These are phyloP conservation scores for Hiodon tergisus DNA, from an alignment of 2,113 vertebrate species.

Conservation along the genomic window DNA sequence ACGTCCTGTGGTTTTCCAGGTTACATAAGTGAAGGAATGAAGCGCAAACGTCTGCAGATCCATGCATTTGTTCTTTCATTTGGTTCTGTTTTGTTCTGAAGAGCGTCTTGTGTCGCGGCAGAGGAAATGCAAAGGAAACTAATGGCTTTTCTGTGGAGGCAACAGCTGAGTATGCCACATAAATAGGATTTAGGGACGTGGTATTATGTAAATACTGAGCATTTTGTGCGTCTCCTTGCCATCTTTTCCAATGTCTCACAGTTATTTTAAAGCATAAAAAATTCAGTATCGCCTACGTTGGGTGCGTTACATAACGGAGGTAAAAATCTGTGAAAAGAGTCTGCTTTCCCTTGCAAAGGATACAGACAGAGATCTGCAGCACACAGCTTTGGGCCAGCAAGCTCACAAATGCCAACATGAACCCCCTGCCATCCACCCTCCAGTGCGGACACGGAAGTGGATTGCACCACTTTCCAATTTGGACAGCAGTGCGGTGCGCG, in stretches of 20 bases:
- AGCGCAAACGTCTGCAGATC: not conserved
- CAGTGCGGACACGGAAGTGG: no score
- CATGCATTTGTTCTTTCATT: not conserved
- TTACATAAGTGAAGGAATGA: not conserved
- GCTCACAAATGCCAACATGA: no score
- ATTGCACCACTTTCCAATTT: no score
- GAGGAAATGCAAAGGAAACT: not conserved
- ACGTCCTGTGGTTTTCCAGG: not conserved
- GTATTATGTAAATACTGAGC: not conserved
- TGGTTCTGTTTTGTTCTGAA: not conserved
- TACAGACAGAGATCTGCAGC: not conserved
- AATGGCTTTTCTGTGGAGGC: not conserved
- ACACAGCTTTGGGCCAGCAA: no score
- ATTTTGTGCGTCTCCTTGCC: conserved; percentile 2
- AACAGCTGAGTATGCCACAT: no score
- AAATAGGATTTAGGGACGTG: not conserved
- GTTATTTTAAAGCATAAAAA: conserved; percentile 7
- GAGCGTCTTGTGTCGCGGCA: not conserved
- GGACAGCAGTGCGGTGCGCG: no score
- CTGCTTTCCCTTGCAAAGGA: not conserved
- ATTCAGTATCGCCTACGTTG: not conserved
- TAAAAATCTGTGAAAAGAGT: not conserved
- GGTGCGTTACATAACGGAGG: not conserved
- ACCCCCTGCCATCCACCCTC: no score
- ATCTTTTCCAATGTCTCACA: conserved; percentile 5